phyloP scores from a whole-genome alignment of 2,113 vertebrate genomes.

The Lynx canadensis region DNA sequence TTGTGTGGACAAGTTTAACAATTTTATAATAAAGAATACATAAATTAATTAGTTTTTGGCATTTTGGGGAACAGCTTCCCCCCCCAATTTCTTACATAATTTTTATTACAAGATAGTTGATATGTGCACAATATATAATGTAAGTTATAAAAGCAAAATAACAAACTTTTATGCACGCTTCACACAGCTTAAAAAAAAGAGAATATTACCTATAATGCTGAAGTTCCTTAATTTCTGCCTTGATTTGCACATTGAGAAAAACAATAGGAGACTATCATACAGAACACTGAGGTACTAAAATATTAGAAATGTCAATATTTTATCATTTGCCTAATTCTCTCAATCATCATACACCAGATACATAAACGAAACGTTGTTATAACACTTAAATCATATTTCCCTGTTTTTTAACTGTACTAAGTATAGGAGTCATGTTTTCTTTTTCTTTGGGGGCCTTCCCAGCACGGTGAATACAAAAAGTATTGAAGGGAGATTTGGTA shows the following conservation, averaged over 20 bases:
- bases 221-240: constrained; percentile 36
- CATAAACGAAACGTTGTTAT: not conserved
- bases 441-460: not conserved
- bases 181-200: not conserved
- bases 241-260: constrained; percentile 28
- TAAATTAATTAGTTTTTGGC: constrained; percentile 23
- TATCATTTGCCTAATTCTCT: not conserved
- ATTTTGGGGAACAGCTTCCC: not conserved
- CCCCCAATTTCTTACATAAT: not conserved
- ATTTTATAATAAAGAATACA: constrained; percentile 14
- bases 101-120: constrained; percentile 32
- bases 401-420: not conserved
- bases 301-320: not conserved
- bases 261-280: not conserved
- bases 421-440: not conserved
- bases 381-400: not conserved
- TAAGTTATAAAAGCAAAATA: constrained; percentile 23
- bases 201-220: not conserved
- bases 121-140: not conserved
- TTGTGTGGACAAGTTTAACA: not conserved
- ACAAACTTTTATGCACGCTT: not conserved
- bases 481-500: not conserved
- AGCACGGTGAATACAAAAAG: not conserved
- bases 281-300: not conserved
- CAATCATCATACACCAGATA: not conserved